These are phyloP conservation scores for Menidia menidia DNA, from an alignment of 2,797 vertebrate genomes.

Conservation along the genomic window DNA sequence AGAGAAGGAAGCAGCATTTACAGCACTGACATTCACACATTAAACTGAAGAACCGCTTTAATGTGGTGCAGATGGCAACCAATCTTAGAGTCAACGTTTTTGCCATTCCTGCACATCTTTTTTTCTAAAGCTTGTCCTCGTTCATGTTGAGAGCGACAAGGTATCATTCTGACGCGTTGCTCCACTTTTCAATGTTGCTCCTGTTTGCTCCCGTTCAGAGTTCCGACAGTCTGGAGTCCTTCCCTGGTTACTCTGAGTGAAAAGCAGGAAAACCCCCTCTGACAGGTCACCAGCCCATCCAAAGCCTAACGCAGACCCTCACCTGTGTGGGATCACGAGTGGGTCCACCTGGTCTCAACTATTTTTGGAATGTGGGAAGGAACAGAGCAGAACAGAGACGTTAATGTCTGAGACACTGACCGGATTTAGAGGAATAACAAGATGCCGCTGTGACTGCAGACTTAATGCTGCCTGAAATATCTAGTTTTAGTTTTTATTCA, in stretches of 20 bases:
- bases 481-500: background rate
- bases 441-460: background rate
- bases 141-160: slow-evolving; percentile 6
- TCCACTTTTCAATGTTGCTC: background rate
- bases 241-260: slow-evolving; percentile 9
- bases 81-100: background rate
- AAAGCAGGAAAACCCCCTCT: slow-evolving; percentile 15
- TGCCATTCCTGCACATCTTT: background rate
- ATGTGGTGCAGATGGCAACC: background rate
- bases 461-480: background rate
- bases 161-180: background rate
- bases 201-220: slow-evolving; percentile 8
- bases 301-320: slow-evolving; percentile 20
- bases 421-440: too few relatives aligned
- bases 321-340: slow-evolving; percentile 25
- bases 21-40: background rate
- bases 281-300: slow-evolving; percentile 17
- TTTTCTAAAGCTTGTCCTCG: background rate
- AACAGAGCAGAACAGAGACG: slow-evolving; percentile 4
- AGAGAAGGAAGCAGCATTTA: background rate
- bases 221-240: slow-evolving; percentile 3
- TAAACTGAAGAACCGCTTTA: background rate
- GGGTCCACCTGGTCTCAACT: slow-evolving; percentile 21
- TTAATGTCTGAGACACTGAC: background rate
- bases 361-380: slow-evolving; percentile 32